These are phyloP conservation scores for Eretmodus cyanostictus DNA, from an alignment of 2,113 vertebrate genomes.

Conservation along the genomic window DNA sequence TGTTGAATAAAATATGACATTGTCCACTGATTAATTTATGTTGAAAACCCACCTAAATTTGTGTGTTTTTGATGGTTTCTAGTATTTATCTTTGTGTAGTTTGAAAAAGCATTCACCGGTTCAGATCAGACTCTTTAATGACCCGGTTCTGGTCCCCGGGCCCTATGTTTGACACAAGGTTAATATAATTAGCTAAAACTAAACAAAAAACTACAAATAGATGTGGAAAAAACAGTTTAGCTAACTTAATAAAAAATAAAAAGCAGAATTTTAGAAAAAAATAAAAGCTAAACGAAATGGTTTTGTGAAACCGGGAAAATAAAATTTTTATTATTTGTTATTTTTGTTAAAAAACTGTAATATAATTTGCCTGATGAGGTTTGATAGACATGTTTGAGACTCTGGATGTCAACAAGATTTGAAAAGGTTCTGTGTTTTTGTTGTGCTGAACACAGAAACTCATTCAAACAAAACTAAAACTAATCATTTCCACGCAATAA, in stretches of 20 bases:
- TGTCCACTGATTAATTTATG: background rate
- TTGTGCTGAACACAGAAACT: background rate
- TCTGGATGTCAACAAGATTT: background rate
- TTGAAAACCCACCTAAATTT: background rate
- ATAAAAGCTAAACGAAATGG: background rate
- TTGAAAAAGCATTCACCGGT: background rate
- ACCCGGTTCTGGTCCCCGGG: accelerated
- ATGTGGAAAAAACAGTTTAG: background rate
- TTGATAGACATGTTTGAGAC: background rate
- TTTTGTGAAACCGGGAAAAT: background rate
- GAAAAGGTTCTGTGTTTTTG: background rate
- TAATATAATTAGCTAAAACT: background rate
- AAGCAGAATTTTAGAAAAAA: background rate
- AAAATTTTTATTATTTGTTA: background rate
- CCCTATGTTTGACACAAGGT: background rate
- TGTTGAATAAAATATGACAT: background rate
- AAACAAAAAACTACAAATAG: background rate
- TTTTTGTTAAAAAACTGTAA: background rate
- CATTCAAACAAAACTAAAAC: background rate
- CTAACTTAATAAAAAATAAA: background rate
- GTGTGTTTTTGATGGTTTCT: background rate
- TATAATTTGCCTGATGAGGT: background rate
- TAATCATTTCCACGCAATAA: background rate
- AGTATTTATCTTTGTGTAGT: background rate
- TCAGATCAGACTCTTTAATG: background rate